These are phyloP conservation scores for Ibidorhyncha struthersii DNA, from an alignment of 2,113 vertebrate species.

Conservation along the genomic window DNA sequence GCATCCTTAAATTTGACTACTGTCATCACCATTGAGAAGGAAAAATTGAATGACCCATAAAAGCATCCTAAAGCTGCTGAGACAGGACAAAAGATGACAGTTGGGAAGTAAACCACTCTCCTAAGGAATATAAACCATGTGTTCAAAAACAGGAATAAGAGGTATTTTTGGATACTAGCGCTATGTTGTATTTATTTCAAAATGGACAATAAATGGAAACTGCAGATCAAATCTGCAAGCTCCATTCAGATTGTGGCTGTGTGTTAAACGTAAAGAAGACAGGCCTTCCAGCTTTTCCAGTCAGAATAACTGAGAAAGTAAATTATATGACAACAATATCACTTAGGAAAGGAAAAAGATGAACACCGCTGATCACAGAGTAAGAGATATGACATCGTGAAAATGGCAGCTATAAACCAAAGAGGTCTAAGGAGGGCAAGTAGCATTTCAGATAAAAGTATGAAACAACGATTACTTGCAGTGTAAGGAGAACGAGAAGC, in stretches of 20 bases:
- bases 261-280: neutral
- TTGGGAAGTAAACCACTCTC: neutral
- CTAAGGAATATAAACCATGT: neutral
- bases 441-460: neutral
- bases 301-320: slow-evolving; percentile 12
- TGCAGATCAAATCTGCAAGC: neutral
- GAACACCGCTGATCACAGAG: neutral
- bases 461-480: neutral
- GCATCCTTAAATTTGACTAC: neutral
- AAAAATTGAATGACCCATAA: neutral
- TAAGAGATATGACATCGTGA: neutral
- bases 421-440: neutral
- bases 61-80: slow-evolving; percentile 10
- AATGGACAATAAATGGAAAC: slow-evolving; percentile 12
- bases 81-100: neutral
- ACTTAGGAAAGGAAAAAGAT: slow-evolving; percentile 31
- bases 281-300: neutral
- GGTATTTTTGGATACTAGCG: neutral
- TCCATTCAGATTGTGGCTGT: neutral
- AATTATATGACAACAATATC: slow-evolving; percentile 26
- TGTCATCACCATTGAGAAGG: neutral
- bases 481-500: neutral
- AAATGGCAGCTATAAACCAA: neutral
- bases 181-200: slow-evolving; percentile 20
- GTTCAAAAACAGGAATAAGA: neutral